Percentiles rank a stretch among this genome's conserved stretches.
Conservation (phyloP, 2,888 invertebrate species). For the Formica aserva region DNA sequence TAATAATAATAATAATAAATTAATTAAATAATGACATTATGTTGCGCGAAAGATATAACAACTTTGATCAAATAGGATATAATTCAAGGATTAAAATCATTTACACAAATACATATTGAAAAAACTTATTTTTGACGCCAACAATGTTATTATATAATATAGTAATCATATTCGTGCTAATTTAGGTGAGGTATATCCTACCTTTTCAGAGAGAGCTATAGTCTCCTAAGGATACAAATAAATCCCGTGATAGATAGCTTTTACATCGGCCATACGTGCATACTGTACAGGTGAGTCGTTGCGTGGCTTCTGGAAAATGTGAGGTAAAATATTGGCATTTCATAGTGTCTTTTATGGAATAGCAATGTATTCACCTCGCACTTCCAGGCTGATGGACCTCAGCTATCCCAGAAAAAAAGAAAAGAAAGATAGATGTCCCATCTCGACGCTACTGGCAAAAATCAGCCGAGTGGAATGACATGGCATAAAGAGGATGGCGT, state of each 20-base stretch:
- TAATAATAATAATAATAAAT: no score
- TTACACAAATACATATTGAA: not conserved
- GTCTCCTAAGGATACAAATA: conserved; percentile 42
- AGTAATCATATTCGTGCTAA: not conserved
- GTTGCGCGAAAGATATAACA: not conserved
- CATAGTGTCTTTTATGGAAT: conserved; percentile 20
- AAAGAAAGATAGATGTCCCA: not conserved
- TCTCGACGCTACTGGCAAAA: not conserved
- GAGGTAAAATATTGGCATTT: conserved; percentile 44
- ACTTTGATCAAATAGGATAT: not conserved
- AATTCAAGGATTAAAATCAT: not conserved
- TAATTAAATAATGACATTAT: not conserved
- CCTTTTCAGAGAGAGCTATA: not conserved
- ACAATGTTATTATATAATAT: conserved; percentile 22
- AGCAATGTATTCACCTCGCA: conserved; percentile 17
- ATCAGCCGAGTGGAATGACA: conserved; percentile 14
- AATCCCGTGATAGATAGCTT: conserved; percentile 35
- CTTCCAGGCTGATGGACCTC: conserved; percentile 22
- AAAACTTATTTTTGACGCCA: not conserved
- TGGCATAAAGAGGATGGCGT: not conserved
- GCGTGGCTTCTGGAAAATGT: not conserved
- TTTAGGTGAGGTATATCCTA: not conserved
- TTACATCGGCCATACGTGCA: not conserved
- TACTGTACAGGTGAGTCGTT: conserved; percentile 30
- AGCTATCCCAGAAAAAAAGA: not conserved